Base-by-base conservation (phyloP, 2,888 invertebrate species). In the Graphium colonna region DNA sequence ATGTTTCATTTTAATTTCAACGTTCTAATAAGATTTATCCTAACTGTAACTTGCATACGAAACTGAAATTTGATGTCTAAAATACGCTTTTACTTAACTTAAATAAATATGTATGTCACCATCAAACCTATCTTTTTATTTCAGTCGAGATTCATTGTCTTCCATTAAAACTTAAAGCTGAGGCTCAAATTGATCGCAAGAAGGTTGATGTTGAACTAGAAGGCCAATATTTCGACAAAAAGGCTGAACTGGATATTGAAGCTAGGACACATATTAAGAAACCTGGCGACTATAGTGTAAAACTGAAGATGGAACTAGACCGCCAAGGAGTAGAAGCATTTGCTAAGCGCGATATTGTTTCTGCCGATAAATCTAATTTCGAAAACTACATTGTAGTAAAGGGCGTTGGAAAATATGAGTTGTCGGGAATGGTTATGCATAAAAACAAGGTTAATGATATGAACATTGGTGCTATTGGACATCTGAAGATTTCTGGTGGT, bases 391-490 rank as follows among this genome's bases (percentile, higher is more conserved):
- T 95, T 7, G 86, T 89, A 3, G 62, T 94, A 12, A 91, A 91
- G 21, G 90, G 91, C 42, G 90, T 92, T 9, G 92, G 92, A 47
- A 93, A 91, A 67, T 91, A 93, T 65, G 92, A 93, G 64, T 75
- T 93, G 0, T 91, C 91, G 21, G 92, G 93, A 44, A 87, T 90
- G 0, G 77, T 93, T 0, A 77, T 82, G 0, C 92, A 93, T 67
- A 90, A 86, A 48, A 73, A 86, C 2, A 88, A 89, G 62, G 82
- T 89, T 0, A 90, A 91, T 50, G 91, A 92, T 58, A 63, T 91
- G 12, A 84, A 93, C 45, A 66, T 92, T 55, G 92, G 92, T 1
- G 90, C 92, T 13, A 79, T 91, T 55, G 85, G 92, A 45, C 86
- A 90, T 26, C 58, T 93, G 5, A 92, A 92, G 60, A 64, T 92